These are phyloP conservation scores for Ruditapes philippinarum DNA, from an alignment of 1,140 invertebrate species.

Conservation along the genomic window DNA sequence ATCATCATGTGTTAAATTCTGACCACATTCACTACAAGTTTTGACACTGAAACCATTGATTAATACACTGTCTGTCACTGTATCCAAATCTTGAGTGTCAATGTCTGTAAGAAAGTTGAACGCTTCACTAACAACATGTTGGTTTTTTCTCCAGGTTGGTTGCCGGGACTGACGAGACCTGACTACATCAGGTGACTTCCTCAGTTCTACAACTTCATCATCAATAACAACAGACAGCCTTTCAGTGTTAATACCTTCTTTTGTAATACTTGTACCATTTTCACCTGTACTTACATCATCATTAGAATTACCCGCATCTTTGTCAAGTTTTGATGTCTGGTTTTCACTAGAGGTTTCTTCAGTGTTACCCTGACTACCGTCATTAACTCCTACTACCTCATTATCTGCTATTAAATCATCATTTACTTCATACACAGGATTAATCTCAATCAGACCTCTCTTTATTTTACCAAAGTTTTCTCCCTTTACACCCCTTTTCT, in stretches of 20 bases:
- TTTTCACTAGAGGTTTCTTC: not conserved
- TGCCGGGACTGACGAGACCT: not conserved
- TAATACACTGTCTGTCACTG: not conserved
- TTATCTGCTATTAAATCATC: not conserved
- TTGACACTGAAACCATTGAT: not conserved
- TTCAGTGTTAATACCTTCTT: not conserved
- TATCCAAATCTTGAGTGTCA: constrained; percentile 7
- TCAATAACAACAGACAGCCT: constrained; percentile 15
- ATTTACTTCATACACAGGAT: constrained; percentile 58
- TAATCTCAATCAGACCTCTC: not conserved
- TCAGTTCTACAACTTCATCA: constrained; percentile 58
- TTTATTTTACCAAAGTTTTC: not conserved
- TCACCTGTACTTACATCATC: not conserved
- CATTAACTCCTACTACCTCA: not conserved
- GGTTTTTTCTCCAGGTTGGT: constrained; percentile 55
- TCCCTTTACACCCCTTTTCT: not conserved
- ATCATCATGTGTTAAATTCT: not conserved
- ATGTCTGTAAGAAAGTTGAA: constrained; percentile 64
- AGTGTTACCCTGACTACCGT: not conserved
- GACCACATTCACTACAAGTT: not conserved
- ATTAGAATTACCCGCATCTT: not conserved
- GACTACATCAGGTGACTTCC: constrained; percentile 30
- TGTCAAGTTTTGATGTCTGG: not conserved
- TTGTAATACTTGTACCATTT: not conserved
- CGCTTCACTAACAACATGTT: constrained; percentile 69